A percentile compares a stretch with the other conserved stretches of the same genome.
phyloP scores from a whole-genome alignment of 2,888 invertebrate species.

The Drosophila seclusa region DNA sequence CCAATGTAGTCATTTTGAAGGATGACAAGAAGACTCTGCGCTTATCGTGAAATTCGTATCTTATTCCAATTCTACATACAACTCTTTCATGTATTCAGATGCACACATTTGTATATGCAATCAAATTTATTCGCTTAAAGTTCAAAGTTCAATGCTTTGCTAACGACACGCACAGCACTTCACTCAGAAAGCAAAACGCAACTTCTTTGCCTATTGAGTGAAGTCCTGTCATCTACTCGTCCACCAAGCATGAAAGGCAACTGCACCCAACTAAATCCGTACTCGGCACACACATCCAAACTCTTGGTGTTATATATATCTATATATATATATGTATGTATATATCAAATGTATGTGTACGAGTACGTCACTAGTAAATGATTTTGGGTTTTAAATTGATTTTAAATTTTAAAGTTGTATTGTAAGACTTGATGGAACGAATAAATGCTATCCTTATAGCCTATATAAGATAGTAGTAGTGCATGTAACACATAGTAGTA shows the following conservation, averaged over 20 bases:
- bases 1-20: background rate
- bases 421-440: background rate
- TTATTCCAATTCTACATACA: background rate
- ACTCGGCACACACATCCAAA: background rate
- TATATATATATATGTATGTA: background rate
- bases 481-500: background rate
- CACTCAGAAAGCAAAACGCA: constrained; percentile 7
- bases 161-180: constrained; percentile 7
- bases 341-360: background rate
- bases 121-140: background rate
- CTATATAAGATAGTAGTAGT: background rate
- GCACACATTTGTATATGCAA: background rate
- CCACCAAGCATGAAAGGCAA: constrained; percentile 1
- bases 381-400: constrained; percentile 4
- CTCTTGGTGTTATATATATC: background rate
- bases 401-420: background rate
- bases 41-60: background rate
- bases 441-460: background rate
- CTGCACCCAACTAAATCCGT: background rate
- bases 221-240: constrained; percentile 10
- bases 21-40: background rate
- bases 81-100: background rate
- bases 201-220: constrained; percentile 1
- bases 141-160: constrained; percentile 16
- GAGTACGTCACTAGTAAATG: background rate